Percentiles rank a stretch among this genome's conserved stretches.
phyloP scores from a whole-genome alignment of 2,888 invertebrate genomes.

The Hybos culiciformis region DNA sequence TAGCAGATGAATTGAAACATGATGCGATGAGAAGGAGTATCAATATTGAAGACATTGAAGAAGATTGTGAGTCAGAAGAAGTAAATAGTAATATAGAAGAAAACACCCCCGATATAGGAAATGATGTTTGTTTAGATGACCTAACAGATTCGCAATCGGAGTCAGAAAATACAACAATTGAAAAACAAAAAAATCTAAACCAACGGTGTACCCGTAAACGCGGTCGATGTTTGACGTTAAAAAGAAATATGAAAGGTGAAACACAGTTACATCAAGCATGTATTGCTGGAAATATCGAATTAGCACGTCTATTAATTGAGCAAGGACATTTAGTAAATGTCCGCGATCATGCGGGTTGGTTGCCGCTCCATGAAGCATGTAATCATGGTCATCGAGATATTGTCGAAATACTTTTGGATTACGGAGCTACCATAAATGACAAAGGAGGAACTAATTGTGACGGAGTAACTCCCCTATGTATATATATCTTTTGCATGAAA shows the following conservation, averaged over 20 bases:
- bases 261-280: conserved; percentile 78
- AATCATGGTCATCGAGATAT: conserved; percentile 70
- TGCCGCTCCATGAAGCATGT: conserved; percentile 85
- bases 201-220: conserved; percentile 31
- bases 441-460: conserved; percentile 71
- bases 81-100: conserved; percentile 38
- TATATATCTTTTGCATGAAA: too few species aligned
- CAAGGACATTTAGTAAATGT: conserved; percentile 75
- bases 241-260: conserved; percentile 77
- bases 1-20: conserved; percentile 40
- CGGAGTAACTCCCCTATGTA: conserved; percentile 75
- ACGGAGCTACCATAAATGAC: conserved; percentile 70
- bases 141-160: conserved; percentile 43
- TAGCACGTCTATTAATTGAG: conserved; percentile 50
- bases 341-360: conserved; percentile 81
- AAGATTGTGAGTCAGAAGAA: conserved; percentile 31
- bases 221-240: conserved; percentile 43
- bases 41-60: conserved; percentile 40
- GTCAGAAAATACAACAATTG: conserved; percentile 22
- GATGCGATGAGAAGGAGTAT: conserved; percentile 38
- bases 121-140: conserved; percentile 57
- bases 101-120: conserved; percentile 50
- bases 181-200: conserved; percentile 35
- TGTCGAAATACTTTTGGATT: conserved; percentile 55
- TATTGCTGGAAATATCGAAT: conserved; percentile 62